These are phyloP conservation scores for Suncus etruscus DNA, from an alignment of 2,113 vertebrate genomes.

Conservation along the genomic window DNA sequence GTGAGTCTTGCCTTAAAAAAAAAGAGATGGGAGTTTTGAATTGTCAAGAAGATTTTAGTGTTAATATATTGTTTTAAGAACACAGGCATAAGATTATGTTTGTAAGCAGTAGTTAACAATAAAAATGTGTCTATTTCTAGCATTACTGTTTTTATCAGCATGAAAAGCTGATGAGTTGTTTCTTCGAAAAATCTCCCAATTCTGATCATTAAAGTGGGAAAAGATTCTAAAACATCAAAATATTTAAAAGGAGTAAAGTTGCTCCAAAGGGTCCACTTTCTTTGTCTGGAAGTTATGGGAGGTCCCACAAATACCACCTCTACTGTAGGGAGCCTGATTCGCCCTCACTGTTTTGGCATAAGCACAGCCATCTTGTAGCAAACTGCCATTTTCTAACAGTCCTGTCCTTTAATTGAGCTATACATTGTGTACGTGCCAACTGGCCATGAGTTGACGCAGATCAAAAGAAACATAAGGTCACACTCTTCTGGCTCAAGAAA, in stretches of 20 bases:
- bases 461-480: no score
- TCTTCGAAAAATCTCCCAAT: neutral
- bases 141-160: neutral
- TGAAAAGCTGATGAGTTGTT: constrained; percentile 56
- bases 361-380: no score
- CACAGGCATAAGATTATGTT: constrained; percentile 33
- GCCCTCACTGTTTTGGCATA: no score
- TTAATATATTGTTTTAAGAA: constrained; percentile 50
- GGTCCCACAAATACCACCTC: neutral
- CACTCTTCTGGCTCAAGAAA: no score
- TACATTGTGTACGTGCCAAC: no score
- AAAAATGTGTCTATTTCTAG: constrained; percentile 32
- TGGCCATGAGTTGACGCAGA: no score
- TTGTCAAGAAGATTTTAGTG: constrained; percentile 50
- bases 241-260: neutral
- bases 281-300: neutral
- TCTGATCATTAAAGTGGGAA: constrained; percentile 2
- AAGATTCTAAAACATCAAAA: neutral
- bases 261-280: neutral
- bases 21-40: constrained; percentile 1
- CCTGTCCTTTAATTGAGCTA: no score
- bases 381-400: no score
- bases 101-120: constrained; percentile 45
- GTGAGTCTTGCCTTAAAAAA: constrained; percentile 36
- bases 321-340: no score